These are phyloP conservation scores for Zoroaster sp. DNA, from an alignment of 53 echinoderm and acorn worm genomes.

Conservation along the genomic window DNA sequence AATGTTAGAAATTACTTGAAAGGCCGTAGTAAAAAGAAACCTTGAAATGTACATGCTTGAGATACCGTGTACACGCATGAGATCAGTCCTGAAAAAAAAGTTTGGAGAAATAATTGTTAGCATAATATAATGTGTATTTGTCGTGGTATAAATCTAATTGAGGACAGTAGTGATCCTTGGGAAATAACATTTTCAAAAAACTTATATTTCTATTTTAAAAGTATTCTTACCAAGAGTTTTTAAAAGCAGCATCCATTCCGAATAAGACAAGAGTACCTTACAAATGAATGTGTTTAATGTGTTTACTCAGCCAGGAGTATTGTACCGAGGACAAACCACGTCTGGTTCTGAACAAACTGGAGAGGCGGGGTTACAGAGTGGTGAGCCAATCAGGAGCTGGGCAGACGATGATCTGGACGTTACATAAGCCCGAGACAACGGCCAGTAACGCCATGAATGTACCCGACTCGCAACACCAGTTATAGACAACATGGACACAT, in stretches of 20 bases:
- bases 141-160: background rate
- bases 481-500: no score
- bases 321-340: constrained; percentile 69
- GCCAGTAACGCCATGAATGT: background rate
- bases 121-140: background rate
- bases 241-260: no score
- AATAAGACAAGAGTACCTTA: background rate
- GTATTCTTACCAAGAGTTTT: no score
- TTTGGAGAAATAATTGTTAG: background rate
- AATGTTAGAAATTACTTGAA: no score
- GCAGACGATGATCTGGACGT: constrained; percentile 89
- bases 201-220: no score
- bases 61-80: no score
- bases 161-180: no score
- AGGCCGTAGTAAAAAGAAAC: no score
- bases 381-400: constrained; percentile 79
- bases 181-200: no score
- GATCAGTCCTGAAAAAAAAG: no score
- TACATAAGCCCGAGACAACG: constrained; percentile 47
- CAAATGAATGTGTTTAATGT: background rate
- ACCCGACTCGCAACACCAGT: background rate
- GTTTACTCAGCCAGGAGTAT: constrained; percentile 70
- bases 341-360: constrained; percentile 75
- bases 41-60: no score
- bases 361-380: constrained; percentile 74